Evolutionary conservation across 2,888 invertebrate species (phyloP).

Genomic region (Drosophila paramelanica): DNA sequence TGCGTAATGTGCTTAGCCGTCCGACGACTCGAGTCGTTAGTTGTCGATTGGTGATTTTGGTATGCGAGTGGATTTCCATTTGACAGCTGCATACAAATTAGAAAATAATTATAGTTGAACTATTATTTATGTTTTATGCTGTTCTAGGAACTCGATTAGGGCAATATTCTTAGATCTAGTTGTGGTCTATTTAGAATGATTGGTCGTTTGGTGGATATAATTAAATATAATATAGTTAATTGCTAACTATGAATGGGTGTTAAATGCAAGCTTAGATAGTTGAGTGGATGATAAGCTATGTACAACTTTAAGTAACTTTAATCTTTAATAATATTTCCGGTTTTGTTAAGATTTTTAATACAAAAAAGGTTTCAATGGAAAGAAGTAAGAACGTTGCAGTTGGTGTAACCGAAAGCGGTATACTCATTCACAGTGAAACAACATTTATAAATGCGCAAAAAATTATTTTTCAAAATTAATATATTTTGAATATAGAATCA

Average conservation of each 20-base stretch:
- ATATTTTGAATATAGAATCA: too few relatives aligned
- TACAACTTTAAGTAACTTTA: neutral
- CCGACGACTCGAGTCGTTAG: slow-evolving; percentile 12
- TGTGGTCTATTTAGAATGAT: slow-evolving; percentile 36
- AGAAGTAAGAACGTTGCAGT: neutral
- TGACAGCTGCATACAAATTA: slow-evolving; percentile 64
- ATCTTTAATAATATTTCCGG: too few relatives aligned
- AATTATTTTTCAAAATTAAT: too few relatives aligned
- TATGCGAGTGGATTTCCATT: slow-evolving; percentile 11
- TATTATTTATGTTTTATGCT: slow-evolving; percentile 34
- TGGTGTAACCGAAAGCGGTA: too few relatives aligned
- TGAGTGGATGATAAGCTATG: neutral
- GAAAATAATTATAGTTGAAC: slow-evolving; percentile 67
- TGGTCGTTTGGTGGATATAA: slow-evolving; percentile 21
- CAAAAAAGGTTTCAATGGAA: slow-evolving; percentile 5
- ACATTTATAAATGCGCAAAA: too few relatives aligned
- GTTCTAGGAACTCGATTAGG: slow-evolving; percentile 54
- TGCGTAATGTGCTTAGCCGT: slow-evolving; percentile 52
- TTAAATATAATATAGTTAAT: slow-evolving; percentile 49
- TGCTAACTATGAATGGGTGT: slow-evolving; percentile 3
- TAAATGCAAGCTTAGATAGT: neutral
- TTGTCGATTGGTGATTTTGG: slow-evolving; percentile 22
- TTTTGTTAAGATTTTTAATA: too few relatives aligned
- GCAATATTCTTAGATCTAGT: slow-evolving; percentile 1
- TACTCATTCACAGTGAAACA: too few relatives aligned